Base-by-base conservation (phyloP, 2,888 invertebrate species). In the Drosophila prostipennis region DNA sequence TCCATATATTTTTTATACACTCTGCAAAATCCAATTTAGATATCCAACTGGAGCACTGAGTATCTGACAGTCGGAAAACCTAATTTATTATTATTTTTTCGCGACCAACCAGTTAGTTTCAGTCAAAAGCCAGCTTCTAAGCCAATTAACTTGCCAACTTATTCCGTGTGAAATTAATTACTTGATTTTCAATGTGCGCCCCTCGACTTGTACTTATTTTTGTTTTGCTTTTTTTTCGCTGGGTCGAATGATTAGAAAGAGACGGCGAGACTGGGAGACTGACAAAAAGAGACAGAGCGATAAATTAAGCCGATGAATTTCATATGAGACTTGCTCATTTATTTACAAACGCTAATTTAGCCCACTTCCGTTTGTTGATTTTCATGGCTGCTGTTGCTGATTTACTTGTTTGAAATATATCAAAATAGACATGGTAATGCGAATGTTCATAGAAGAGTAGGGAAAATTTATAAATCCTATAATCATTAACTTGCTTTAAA, bases 101-200 rank as follows among this genome's bases (percentile, higher is more conserved):
- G 13, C 69, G 6, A 14, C 4, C 26, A 43, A 42, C 37, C 56
- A 48, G 32, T n/a, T 46, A 14, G 69, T 55, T 40, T 76, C 54
- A 77, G 77, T 76, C 72, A 76, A 77, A 78, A 82, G 80, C 74
- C 74, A 78, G 52, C 74, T 72, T 72, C 68, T 70, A 69, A 80
- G 83, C 84, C 84, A 83, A 87, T 83, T 83, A 87, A 87, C 76
- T 77, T 69, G 81, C 73, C 73, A 86, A 80, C 77, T 78, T 78
- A 83, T 78, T 84, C 78, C 81, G 87, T 87, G 81, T 84, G 84
- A 87, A 87, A 87, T 78, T 78, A 84, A 77, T 87, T 80, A 78
- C 79, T 74, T 72, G 75, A 67, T 72, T 80, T 80, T 77, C 53
- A 73, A 76, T 80, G 55, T 61, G 59, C 46, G 14, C 46, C 45